Percentiles rank a stretch among this genome's conserved stretches.
Conservation (phyloP, 2,797 vertebrate genomes). For the Periparus ater region DNA sequence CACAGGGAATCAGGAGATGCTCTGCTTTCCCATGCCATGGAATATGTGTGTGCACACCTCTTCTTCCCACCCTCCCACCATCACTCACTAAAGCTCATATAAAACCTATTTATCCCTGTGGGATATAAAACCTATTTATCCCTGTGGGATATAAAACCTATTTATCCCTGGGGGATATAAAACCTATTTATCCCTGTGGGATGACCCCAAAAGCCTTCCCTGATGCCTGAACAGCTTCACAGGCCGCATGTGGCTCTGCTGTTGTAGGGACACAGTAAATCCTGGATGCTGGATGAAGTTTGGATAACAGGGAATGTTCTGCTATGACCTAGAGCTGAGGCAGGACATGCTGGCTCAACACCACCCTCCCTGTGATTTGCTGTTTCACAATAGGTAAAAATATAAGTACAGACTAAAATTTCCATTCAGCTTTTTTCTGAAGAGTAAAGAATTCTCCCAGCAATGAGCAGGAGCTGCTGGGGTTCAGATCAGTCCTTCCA, state of each 20-base stretch:
- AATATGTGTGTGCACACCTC: not conserved
- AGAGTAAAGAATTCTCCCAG: not conserved
- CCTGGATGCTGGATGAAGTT: not conserved
- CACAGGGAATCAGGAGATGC: not conserved
- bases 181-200: not conserved
- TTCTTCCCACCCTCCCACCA: not conserved
- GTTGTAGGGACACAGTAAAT: no score
- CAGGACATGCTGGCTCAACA: not conserved
- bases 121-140: not conserved
- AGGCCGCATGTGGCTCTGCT: not conserved
- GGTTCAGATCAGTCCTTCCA: not conserved
- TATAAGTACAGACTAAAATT: not conserved
- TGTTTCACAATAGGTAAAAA: not conserved
- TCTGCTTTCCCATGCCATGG: rapidly evolving
- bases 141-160: no score
- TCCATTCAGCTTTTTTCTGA: not conserved
- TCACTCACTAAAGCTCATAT: not conserved
- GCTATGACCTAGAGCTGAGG: not conserved
- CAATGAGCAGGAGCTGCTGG: not conserved
- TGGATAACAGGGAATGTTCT: not conserved
- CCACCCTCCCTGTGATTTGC: not conserved
- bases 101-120: not conserved
- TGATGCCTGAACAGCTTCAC: not conserved
- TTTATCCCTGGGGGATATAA: no score
- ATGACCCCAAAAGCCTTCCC: not conserved